These are phyloP conservation scores for Diplodus puntazzo DNA, from an alignment of 2,797 vertebrate species.

Conservation along the genomic window DNA sequence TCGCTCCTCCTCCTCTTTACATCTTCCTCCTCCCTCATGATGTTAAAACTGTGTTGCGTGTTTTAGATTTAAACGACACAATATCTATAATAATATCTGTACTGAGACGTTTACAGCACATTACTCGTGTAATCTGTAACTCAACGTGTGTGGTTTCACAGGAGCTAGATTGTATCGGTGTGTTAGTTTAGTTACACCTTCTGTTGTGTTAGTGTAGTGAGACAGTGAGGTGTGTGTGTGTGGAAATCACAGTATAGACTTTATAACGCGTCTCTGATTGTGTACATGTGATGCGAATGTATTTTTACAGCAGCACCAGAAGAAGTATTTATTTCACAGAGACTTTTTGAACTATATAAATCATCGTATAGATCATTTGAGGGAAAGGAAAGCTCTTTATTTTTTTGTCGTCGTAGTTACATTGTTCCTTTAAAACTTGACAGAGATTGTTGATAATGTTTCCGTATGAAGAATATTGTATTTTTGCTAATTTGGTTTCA, in stretches of 20 bases:
- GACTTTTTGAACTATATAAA: constrained; percentile 24
- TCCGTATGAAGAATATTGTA: not conserved
- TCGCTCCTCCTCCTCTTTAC: not conserved
- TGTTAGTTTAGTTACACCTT: constrained; percentile 47
- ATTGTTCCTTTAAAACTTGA: constrained; percentile 8
- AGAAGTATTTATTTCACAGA: constrained; percentile 51
- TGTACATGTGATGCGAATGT: constrained; percentile 55
- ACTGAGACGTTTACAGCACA: constrained; percentile 32
- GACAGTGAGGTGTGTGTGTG: constrained; percentile 28
- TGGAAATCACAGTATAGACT: constrained; percentile 13
- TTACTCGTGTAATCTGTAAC: constrained; percentile 18
- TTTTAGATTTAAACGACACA: constrained; percentile 27
- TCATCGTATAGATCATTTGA: not conserved
- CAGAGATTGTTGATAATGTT: constrained; percentile 7
- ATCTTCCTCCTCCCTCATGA: not conserved
- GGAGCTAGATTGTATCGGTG: constrained; percentile 27
- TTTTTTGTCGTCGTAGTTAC: constrained; percentile 1
- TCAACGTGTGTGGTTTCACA: constrained; percentile 11
- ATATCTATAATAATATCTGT: constrained; percentile 28
- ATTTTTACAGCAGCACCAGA: constrained; percentile 47
- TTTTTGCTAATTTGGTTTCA: constrained; percentile 3
- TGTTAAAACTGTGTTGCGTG: constrained; percentile 14
- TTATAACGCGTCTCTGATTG: constrained; percentile 15
- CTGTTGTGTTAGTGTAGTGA: constrained; percentile 48
- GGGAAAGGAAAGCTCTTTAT: constrained; percentile 21